A percentile compares a stretch with the other conserved stretches of the same genome.
phyloP scores from a whole-genome alignment of 2,888 invertebrate species.

The Ganaspis brasiliensis region DNA sequence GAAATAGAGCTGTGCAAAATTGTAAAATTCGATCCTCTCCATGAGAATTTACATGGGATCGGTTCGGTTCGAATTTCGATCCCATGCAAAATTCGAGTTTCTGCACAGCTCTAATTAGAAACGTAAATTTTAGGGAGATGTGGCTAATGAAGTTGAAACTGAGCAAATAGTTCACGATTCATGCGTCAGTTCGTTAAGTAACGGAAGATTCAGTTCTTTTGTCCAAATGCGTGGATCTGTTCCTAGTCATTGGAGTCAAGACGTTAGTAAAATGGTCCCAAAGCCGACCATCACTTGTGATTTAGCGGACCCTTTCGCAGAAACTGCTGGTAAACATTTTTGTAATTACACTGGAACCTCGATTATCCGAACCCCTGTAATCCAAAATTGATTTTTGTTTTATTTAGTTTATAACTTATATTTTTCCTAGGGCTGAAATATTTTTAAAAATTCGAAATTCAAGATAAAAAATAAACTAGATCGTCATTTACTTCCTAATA shows the following conservation, averaged over 20 bases:
- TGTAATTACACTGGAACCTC: too few relatives aligned
- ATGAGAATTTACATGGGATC: too few relatives aligned
- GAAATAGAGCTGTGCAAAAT: too few relatives aligned
- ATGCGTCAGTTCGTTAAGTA: conserved; percentile 87
- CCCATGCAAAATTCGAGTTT: too few relatives aligned
- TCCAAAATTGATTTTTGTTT: not conserved
- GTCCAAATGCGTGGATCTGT: conserved; percentile 99
- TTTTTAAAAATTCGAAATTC: too few relatives aligned
- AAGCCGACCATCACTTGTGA: conserved; percentile 97
- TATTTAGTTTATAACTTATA: not conserved
- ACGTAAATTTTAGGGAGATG: conserved; percentile 90
- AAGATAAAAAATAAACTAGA: too few relatives aligned
- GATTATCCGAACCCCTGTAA: too few relatives aligned
- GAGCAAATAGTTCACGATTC: conserved; percentile 97
- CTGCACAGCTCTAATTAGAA: too few relatives aligned
- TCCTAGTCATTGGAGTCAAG: conserved; percentile 98
- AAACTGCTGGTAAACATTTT: conserved; percentile 86
- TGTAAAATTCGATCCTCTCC: too few relatives aligned
- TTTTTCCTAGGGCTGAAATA: too few relatives aligned
- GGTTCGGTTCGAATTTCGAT: too few relatives aligned
- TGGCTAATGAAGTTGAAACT: conserved; percentile 99
- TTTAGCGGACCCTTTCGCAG: conserved; percentile 92
- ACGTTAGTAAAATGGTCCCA: conserved; percentile 98
- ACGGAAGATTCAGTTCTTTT: conserved; percentile 92
- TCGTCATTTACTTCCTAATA: too few relatives aligned